Base-by-base conservation (phyloP, 2,888 invertebrate species). In the Nycteola revayana region DNA sequence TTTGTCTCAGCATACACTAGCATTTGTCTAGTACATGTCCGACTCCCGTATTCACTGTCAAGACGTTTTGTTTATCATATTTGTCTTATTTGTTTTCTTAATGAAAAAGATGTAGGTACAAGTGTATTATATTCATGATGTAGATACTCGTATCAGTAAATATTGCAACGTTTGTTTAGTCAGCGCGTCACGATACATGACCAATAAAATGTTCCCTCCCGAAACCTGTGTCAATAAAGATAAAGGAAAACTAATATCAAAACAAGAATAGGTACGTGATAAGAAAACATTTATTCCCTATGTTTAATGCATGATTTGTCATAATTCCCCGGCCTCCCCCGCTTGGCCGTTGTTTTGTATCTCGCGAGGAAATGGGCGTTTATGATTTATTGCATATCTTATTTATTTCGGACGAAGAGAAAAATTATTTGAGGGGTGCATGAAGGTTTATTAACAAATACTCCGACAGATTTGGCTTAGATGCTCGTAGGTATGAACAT, bases 271-370 rank as follows among this genome's bases (percentile, higher is more conserved):
- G 86, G 84, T 80, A 87, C 88, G 88, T 88, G 88, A 87, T 88
- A 87, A 87, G 88, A 87, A 87, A 88, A 88, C 88, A 88, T 88
- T 88, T 87, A 88, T 88, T 87, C 86, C 82, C 87, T 75, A 87
- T 88, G 88, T 88, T 88, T 88, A 88, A 88, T 88, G 87, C 87
- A 88, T 87, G 87, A 87, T 88, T 86, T 86, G 87, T 87, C 86
- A 86, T 87, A 88, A 87, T 88, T 88, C 81, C 73, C 80, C 81
- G 76, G 73, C 80, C 75, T 78, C 80, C 85, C 80, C 75, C 61
- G 66, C 64, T 54, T 62, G 74, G 66, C 73, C 74, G 80, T 85
- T 86, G 85, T 87, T 84, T 86, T 81, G 83, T 81, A 72, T 73
- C 69, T 72, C 65, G 68, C 72, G 80, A 75, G 74, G 79, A 79